Conservation (phyloP, 2,113 vertebrate genomes). For the Mobula hypostoma region DNA sequence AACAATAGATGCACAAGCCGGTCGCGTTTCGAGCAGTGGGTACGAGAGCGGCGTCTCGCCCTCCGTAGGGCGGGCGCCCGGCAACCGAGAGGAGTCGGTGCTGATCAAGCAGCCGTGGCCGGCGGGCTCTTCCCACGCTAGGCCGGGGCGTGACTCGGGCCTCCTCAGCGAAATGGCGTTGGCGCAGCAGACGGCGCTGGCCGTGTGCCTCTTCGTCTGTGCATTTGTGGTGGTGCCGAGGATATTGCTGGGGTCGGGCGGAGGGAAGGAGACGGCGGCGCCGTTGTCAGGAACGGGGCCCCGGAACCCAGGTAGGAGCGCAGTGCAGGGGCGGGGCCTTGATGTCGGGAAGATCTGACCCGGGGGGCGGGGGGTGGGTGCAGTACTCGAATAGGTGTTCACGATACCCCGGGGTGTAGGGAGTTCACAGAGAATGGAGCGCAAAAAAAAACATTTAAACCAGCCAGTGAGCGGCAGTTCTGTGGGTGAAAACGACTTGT, state of each 20-base stretch:
- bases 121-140: too few species aligned
- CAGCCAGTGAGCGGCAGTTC: background rate
- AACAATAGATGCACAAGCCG: background rate
- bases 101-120: too few species aligned
- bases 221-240: conserved; percentile 60
- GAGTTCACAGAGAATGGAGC: background rate
- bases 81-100: background rate
- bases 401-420: background rate
- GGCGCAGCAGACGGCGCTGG: conserved; percentile 58
- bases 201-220: conserved; percentile 57
- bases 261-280: too few species aligned
- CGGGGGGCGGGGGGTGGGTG: background rate
- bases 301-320: background rate
- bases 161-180: background rate
- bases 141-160: background rate
- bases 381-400: background rate
- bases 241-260: conserved; percentile 46
- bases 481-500: too few species aligned
- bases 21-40: background rate
- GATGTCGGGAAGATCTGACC: too few species aligned
- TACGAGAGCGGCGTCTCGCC: background rate
- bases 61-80: background rate
- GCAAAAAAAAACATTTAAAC: background rate
- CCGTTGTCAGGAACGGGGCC: background rate
- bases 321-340: background rate